Evolutionary conservation across 1,140 invertebrate species (phyloP).

Genomic region (Heliconius hewitsoni): DNA sequence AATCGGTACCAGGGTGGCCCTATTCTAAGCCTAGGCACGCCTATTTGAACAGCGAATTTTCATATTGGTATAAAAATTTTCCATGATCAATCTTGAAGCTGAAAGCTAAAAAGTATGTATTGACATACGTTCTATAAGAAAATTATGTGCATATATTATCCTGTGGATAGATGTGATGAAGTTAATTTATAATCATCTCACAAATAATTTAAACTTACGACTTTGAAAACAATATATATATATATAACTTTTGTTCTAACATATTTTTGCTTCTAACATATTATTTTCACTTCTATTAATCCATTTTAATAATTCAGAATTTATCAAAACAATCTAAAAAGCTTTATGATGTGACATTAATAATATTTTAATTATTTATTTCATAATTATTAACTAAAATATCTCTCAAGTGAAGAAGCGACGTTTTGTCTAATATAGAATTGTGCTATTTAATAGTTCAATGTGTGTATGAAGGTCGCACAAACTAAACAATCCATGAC

Average conservation of each 20-base stretch:
- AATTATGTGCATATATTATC: no score
- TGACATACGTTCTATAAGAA: no score
- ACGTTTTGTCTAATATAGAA: not conserved
- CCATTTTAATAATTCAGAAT: not conserved
- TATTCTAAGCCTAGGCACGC: no score
- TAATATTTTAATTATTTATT: not conserved
- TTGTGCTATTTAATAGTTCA: not conserved
- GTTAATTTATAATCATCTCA: no score
- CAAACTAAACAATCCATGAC: slow-evolving; percentile 5
- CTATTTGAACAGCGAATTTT: no score
- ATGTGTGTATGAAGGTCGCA: not conserved
- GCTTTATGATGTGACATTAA: not conserved
- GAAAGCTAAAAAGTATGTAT: no score
- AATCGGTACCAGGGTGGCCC: no score
- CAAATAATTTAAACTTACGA: not conserved
- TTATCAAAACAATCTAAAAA: not conserved
- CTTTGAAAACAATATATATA: not conserved
- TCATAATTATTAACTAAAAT: not conserved
- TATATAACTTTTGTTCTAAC: not conserved
- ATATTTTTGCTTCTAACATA: not conserved
- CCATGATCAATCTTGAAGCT: no score
- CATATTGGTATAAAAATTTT: no score
- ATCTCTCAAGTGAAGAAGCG: not conserved
- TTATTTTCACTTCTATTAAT: not conserved
- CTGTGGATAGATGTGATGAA: no score